Percentiles rank a stretch among this genome's conserved stretches.
Conservation (phyloP, 2,797 vertebrate species). For the Lepilemur ruficaudatus region DNA sequence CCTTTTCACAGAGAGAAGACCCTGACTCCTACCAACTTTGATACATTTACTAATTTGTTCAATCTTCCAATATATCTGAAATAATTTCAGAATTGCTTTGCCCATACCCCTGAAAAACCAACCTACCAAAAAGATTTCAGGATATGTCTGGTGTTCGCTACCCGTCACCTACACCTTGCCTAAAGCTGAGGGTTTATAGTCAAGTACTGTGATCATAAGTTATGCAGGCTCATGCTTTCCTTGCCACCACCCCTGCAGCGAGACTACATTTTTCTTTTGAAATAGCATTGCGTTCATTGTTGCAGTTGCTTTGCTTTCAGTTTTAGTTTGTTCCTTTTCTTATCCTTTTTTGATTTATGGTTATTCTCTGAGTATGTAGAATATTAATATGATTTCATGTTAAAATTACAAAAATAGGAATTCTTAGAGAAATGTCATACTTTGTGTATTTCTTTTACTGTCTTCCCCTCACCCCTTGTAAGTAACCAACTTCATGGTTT, state of each 20-base stretch:
- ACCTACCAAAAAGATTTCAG: neutral
- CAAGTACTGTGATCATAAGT: neutral
- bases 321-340: neutral
- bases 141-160: neutral
- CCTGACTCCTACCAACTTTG: neutral
- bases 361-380: neutral
- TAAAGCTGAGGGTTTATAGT: neutral
- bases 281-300: neutral
- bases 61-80: neutral
- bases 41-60: neutral
- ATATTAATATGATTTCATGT: neutral
- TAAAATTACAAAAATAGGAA: neutral
- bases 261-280: neutral
- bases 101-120: neutral
- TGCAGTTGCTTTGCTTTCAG: neutral
- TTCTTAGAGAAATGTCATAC: neutral
- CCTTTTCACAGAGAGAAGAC: neutral
- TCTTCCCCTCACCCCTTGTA: neutral
- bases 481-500: neutral
- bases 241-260: neutral
- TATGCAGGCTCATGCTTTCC: neutral
- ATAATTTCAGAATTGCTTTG: neutral
- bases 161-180: neutral
- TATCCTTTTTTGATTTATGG: neutral
- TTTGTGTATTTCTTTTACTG: neutral